Conservation (phyloP, 2,888 invertebrate genomes). For the Campoletis raptor region DNA sequence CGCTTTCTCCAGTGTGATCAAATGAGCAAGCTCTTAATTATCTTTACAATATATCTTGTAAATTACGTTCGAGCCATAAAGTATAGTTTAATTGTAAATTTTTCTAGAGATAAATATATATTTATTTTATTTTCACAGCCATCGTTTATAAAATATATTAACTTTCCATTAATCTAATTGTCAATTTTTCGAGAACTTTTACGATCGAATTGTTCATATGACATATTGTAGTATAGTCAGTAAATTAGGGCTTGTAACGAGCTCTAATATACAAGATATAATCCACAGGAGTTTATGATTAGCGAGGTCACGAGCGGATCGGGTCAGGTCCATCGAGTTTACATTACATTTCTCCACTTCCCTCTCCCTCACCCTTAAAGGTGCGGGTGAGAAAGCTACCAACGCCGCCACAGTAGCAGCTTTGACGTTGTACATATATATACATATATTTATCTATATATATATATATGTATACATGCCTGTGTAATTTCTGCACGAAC, state of each 20-base stretch:
- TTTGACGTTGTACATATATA: slow-evolving; percentile 5
- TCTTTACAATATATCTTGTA: not conserved
- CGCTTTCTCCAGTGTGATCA: not conserved
- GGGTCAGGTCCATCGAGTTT: slow-evolving; percentile 58
- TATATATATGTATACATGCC: not conserved
- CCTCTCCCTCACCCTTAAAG: not conserved
- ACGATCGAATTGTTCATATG: not conserved
- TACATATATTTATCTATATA: not conserved
- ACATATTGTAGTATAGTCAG: not conserved
- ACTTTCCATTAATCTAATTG: not conserved
- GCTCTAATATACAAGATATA: slow-evolving; percentile 47
- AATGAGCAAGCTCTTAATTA: not conserved
- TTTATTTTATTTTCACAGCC: not conserved
- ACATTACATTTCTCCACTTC: slow-evolving; percentile 49
- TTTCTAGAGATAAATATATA: not conserved
- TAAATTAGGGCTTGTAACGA: slow-evolving; percentile 17
- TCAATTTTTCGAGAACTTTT: not conserved
- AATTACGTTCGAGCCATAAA: not conserved
- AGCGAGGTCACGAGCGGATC: slow-evolving; percentile 57
- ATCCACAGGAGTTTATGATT: slow-evolving; percentile 62
- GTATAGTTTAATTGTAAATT: not conserved
- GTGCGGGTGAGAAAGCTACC: slow-evolving; percentile 23
- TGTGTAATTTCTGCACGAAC: slow-evolving; percentile 51
- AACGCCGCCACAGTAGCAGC: slow-evolving; percentile 7
- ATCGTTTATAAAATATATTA: not conserved